phyloP scores from a whole-genome alignment of 2,797 vertebrate species.

The Dromococcyx pavoninus region DNA sequence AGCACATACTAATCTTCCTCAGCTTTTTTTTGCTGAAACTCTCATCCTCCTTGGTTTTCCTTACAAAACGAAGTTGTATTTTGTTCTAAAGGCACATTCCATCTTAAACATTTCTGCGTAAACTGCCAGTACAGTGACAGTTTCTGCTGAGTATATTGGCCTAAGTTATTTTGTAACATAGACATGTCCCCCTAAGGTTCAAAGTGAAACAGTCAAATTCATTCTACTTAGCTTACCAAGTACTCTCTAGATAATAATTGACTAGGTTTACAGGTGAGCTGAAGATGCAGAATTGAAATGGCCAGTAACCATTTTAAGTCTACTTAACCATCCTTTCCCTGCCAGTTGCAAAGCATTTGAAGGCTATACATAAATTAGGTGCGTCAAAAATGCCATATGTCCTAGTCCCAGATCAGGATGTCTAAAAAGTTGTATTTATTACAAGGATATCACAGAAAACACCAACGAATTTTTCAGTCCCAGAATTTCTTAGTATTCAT shows the following conservation, averaged over 20 bases:
- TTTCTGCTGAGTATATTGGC: neutral
- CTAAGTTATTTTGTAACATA: neutral
- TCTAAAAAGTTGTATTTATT: neutral
- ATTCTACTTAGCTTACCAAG: neutral
- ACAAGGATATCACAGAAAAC: neutral
- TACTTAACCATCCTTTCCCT: neutral
- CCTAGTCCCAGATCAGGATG: neutral
- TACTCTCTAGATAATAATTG: neutral
- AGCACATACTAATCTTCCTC: neutral
- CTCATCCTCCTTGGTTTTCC: neutral
- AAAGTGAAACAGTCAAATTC: neutral
- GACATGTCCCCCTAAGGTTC: neutral
- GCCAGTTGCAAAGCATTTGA: neutral
- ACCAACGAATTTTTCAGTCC: neutral
- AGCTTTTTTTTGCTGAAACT: neutral
- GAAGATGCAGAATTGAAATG: neutral
- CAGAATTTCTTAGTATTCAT: neutral
- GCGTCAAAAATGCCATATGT: neutral
- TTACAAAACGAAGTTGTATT: neutral
- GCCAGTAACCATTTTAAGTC: neutral
- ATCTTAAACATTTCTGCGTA: neutral
- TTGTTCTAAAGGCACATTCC: neutral
- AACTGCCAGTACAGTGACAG: neutral
- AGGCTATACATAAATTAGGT: neutral
- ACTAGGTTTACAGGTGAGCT: neutral